phyloP scores from a whole-genome alignment of 2,888 invertebrate species.

The Drosophila hamatofila region DNA sequence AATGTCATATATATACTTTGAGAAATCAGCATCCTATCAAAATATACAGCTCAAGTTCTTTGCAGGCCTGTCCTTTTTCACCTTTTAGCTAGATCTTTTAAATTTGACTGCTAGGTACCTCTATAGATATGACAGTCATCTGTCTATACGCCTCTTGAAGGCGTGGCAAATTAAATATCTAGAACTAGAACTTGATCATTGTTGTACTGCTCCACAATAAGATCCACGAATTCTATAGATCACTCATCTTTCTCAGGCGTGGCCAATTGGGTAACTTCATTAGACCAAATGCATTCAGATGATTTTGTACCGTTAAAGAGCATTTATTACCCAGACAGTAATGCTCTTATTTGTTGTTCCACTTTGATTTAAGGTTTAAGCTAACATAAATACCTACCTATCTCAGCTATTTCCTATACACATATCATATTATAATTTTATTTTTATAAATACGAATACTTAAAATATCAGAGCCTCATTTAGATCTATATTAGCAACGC shows the following conservation, averaged over 20 bases:
- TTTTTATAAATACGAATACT: not conserved
- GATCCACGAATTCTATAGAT: not conserved
- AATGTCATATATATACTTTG: no score
- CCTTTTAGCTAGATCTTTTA: not conserved
- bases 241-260: not conserved
- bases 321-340: no score
- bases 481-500: slow-evolving; percentile 45
- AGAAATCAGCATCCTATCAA: no score
- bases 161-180: not conserved
- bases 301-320: not conserved
- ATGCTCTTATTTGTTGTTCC: not conserved
- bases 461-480: slow-evolving; percentile 24
- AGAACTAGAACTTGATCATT: not conserved
- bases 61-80: no score
- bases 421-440: not conserved
- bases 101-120: not conserved
- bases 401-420: slow-evolving; percentile 6
- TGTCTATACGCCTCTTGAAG: not conserved
- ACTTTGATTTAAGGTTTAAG: not conserved
- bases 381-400: not conserved
- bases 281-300: not conserved
- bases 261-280: not conserved
- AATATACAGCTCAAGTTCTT: no score
- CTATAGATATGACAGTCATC: not conserved
- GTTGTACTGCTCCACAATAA: not conserved